These are phyloP conservation scores for Enteromius fasciolatus DNA, from an alignment of 2,797 vertebrate species.

Conservation along the genomic window DNA sequence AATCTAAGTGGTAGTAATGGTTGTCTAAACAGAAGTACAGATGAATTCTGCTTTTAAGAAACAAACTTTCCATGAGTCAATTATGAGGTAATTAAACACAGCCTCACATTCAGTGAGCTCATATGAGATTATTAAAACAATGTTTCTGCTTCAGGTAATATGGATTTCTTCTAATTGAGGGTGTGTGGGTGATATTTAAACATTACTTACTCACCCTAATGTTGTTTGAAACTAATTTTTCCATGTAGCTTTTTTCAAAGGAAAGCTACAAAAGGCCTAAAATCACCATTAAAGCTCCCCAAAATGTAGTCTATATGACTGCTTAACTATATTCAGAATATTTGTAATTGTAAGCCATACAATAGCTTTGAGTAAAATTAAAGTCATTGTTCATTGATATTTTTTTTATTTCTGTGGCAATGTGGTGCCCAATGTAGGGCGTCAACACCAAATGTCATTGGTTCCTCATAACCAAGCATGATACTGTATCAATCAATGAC, in stretches of 20 bases:
- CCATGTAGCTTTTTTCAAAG: not conserved
- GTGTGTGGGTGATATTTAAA: not conserved
- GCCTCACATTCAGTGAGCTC: not conserved
- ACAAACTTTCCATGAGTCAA: slow-evolving; percentile 8
- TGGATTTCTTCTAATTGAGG: not conserved
- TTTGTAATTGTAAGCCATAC: not conserved
- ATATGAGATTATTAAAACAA: slow-evolving; percentile 21
- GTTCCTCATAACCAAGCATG: not conserved
- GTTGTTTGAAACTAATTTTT: not conserved
- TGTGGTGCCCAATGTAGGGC: not conserved
- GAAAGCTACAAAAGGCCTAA: not conserved
- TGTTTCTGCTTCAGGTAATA: slow-evolving; percentile 21
- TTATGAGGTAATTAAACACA: slow-evolving; percentile 1
- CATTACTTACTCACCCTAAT: not conserved
- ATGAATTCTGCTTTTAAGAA: slow-evolving; percentile 8
- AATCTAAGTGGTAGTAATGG: not conserved
- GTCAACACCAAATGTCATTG: not conserved
- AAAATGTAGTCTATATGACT: not conserved
- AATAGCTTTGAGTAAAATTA: not conserved
- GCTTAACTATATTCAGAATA: not conserved
- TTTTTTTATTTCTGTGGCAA: not conserved
- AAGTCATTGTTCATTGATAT: not conserved
- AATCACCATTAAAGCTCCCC: not conserved
- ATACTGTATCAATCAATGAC: not conserved
- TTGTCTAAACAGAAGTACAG: not conserved